Conservation (phyloP, 2,113 vertebrate species). For the Vidua chalybeata region DNA sequence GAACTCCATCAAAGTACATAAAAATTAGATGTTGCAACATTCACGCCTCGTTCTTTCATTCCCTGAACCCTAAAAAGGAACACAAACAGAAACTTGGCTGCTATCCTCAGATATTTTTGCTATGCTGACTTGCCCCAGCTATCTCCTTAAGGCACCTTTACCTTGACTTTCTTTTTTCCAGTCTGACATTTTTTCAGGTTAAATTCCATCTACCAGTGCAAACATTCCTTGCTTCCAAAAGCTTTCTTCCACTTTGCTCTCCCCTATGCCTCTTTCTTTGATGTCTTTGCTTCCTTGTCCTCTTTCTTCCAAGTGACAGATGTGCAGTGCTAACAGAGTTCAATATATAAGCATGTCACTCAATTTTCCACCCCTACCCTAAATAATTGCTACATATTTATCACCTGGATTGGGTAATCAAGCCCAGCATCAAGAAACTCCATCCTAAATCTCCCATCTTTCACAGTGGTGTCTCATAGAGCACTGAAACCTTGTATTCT, state of each 20-base stretch:
- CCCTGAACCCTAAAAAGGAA: conserved; percentile 19
- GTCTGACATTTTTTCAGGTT: not conserved
- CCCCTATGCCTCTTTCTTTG: not conserved
- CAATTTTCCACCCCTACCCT: not conserved
- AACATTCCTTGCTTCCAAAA: not conserved
- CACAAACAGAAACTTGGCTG: conserved; percentile 40
- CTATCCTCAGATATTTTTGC: not conserved
- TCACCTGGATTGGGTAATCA: not conserved
- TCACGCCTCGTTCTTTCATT: not conserved
- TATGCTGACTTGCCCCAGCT: not conserved
- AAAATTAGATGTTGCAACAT: conserved; percentile 7
- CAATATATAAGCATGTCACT: not conserved
- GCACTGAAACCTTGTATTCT: not conserved
- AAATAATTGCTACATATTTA: not conserved
- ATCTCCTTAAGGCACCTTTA: not conserved
- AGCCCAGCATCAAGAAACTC: not conserved
- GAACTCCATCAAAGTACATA: conserved; percentile 8
- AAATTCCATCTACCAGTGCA: not conserved
- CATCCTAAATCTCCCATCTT: not conserved
- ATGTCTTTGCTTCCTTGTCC: not conserved
- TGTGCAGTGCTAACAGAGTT: not conserved
- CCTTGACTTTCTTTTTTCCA: not conserved
- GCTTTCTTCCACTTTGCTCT: not conserved
- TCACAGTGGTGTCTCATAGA: not conserved
- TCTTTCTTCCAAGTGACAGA: not conserved